phyloP scores from a whole-genome alignment of 2,888 invertebrate genomes.

The Rhagonycha lutea region DNA sequence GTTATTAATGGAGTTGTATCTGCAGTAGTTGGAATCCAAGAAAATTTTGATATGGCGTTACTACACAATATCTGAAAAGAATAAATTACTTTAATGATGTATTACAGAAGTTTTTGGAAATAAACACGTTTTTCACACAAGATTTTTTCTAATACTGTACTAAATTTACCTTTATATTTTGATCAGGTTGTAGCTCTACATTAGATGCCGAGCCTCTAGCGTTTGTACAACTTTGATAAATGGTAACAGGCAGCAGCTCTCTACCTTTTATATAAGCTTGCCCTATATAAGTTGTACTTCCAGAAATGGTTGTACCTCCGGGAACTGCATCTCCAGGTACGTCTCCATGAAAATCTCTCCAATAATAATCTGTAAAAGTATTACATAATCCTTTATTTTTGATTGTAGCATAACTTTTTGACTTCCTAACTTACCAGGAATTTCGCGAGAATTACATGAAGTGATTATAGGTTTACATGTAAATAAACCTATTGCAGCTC shows the following conservation, averaged over 20 bases:
- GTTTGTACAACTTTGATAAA: not conserved
- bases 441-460: not conserved
- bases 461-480: not conserved
- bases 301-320: constrained; percentile 3
- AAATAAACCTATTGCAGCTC: not conserved
- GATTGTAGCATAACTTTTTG: no score
- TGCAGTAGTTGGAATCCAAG: not conserved
- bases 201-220: not conserved
- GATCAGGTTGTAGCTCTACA: not conserved
- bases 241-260: constrained; percentile 5
- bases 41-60: not conserved
- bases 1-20: not conserved
- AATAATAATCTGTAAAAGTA: constrained; percentile 4
- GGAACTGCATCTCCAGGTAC: constrained; percentile 8
- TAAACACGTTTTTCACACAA: no score
- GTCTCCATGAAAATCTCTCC: constrained; percentile 10
- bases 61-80: not conserved
- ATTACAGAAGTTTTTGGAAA: no score
- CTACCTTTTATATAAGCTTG: not conserved
- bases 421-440: not conserved
- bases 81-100: not conserved
- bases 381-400: not conserved
- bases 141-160: not conserved
- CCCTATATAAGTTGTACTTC: constrained; percentile 8
- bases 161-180: constrained; percentile 11